Evolutionary conservation across 2,888 invertebrate species (phyloP).

Genomic region (Lithophane leautieri): DNA sequence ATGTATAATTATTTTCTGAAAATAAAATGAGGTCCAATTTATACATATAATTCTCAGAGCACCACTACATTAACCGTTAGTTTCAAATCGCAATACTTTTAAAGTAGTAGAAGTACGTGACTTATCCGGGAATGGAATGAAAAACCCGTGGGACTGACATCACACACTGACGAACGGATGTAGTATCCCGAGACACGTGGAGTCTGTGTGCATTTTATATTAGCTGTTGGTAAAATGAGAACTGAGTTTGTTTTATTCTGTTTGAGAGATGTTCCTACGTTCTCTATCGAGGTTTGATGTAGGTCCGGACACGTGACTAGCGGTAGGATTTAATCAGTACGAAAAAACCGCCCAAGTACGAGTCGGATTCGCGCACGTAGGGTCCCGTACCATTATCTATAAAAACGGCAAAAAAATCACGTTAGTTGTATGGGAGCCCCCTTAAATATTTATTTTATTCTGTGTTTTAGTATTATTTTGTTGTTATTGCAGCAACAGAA

Average conservation of each 20-base stretch:
- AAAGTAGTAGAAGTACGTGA: slow-evolving; percentile 49
- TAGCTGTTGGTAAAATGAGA: slow-evolving; percentile 55
- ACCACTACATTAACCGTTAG: slow-evolving; percentile 27
- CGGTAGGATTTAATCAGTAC: slow-evolving; percentile 39
- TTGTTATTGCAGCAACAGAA: too few relatives aligned
- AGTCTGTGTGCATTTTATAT: slow-evolving; percentile 59
- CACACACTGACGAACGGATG: slow-evolving; percentile 33
- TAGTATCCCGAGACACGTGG: slow-evolving; percentile 29
- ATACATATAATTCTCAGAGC: slow-evolving; percentile 21
- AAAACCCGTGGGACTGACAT: slow-evolving; percentile 55
- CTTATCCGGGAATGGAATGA: slow-evolving; percentile 51
- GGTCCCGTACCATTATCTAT: too few relatives aligned
- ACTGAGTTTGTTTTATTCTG: slow-evolving; percentile 49
- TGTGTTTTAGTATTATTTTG: too few relatives aligned
- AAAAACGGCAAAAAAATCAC: too few relatives aligned
- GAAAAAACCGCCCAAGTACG: too few relatives aligned
- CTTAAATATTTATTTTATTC: too few relatives aligned
- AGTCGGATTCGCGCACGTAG: too few relatives aligned
- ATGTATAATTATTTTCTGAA: not conserved
- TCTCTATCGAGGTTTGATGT: slow-evolving; percentile 40
- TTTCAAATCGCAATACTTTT: slow-evolving; percentile 40
- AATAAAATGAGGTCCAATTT: slow-evolving; percentile 2
- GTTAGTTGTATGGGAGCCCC: too few relatives aligned
- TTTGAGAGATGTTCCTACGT: slow-evolving; percentile 43
- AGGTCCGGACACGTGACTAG: slow-evolving; percentile 26